Base-by-base conservation (phyloP, 2,113 vertebrate species). In the Microtus oregoni region DNA sequence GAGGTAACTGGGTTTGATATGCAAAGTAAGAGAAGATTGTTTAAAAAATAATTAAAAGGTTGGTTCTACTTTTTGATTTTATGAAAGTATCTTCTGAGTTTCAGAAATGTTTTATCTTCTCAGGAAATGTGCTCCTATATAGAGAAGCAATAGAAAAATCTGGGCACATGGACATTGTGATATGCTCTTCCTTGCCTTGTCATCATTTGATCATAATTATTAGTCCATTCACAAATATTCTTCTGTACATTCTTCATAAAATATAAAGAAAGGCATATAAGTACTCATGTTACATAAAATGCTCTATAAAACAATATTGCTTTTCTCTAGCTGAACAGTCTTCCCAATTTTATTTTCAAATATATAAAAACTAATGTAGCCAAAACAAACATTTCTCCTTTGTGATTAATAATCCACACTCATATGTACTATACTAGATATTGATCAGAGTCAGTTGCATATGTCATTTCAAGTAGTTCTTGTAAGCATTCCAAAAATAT, bases 181-280 rank as follows among this genome's bases (percentile, higher is more conserved):
- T 24, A 5, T 58, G 32, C 10, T 0, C 1, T 22, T 22, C 17
- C 10, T 1, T 35, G 7, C 15, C 11, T 3, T 3, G 9, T 0
- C 32, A n/a, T n/a, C 8, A 81, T n/a, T 58, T 58, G 52, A 24
- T 58, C 35, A 58, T 24, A 38, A 58, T n/a, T 55, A 1, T 22
- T 24, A n/a, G 19, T 81, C 2, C 24, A 58, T 24, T n/a, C 10
- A 81, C 11, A 58, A n/a, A 11, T 5, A 81, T 32, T 24, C 5
- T n/a, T 11, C 0, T 81, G 78, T n/a, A 2, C 13, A 81, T 58
- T 58, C 32, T 63, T 83, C 12, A 30, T 17, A 14, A 30, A 63
- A 58, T 41, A 63, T 4, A 38, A 38, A 7, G 9, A 28, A 28
- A 17, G 4, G 26, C 3, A 61, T 83, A 5, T 63, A 63, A 28